Evolutionary conservation across 2,888 invertebrate genomes (phyloP), one percentile per base, ranked within the genome.

Genomic region (Ceramica pisi): DNA sequence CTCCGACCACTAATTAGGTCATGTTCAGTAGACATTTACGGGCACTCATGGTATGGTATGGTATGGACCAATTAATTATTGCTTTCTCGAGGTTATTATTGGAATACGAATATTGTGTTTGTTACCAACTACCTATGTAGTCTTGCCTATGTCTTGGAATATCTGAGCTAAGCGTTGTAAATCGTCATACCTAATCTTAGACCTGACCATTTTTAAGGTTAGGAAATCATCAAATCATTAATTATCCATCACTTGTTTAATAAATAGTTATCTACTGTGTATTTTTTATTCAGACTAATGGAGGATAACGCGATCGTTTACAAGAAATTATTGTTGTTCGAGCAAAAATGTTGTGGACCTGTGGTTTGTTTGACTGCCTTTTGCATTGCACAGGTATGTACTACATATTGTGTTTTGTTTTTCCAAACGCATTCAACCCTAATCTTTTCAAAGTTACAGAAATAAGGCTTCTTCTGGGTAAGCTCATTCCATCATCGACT

Each of bases 321-420:
- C 71, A 92, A 89, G 82, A 94, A 92, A 82, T 80, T 90, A 61
- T 79, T 93, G 55, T 89, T 92, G 84, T 92, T 85, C 76, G 92
- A 93, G 81, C 92, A 93, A 86, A 83, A 86, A 68, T 70, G 82
- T 72, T 85, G 84, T 46, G 90, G 88, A 46, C 89, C 90, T 41
- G 82, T 91, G 12, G 83, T 90, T 59, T 93, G 91, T 75, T 80
- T 94, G 16, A 88, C 91, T 62, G 91, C 91, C 5, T 94, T 89
- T 76, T 90, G 91, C 62, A 78, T 86, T 19, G 87, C 86, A 21
- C 56, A 74, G 77, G 82, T 71, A 46, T 31, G n/a, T 5, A 2
- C 31, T 31, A 31, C 31, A 31, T 31, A 31, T n/a, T n/a, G n/a
- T n/a, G n/a, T n/a, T n/a, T n/a, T n/a, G n/a, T n/a, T n/a, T n/a